These are phyloP conservation scores for Eptesicus fuscus DNA, from an alignment of 2,113 vertebrate species.

Conservation along the genomic window DNA sequence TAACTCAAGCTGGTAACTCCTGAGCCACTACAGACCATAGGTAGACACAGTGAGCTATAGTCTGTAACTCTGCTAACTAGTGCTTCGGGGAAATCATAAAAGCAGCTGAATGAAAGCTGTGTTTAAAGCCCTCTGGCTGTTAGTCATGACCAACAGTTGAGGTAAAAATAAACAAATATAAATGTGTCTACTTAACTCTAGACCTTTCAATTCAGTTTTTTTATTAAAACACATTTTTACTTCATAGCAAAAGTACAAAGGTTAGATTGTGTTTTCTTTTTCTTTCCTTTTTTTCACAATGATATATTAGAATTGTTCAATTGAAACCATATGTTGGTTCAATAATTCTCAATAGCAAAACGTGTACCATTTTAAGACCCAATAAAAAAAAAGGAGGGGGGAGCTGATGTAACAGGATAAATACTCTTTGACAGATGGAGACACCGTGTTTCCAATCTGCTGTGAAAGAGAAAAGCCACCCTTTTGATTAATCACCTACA, in stretches of 20 bases:
- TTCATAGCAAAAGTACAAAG: constrained; percentile 45
- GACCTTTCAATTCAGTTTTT: constrained; percentile 55
- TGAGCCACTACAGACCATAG: not conserved
- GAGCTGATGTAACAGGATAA: constrained; percentile 26
- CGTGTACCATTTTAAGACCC: constrained; percentile 64
- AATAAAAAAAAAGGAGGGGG: constrained; percentile 42
- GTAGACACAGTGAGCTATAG: constrained; percentile 61
- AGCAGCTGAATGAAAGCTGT: constrained; percentile 77
- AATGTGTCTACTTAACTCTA: constrained; percentile 70
- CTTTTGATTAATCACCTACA: constrained; percentile 16
- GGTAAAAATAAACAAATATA: constrained; percentile 76
- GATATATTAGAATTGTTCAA: constrained; percentile 58
- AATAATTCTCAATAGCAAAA: constrained; percentile 47
- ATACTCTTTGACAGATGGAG: constrained; percentile 7
- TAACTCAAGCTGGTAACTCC: not conserved
- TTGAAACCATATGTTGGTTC: constrained; percentile 76
- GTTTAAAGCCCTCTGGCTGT: constrained; percentile 67
- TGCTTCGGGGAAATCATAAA: constrained; percentile 67
- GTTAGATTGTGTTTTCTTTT: constrained; percentile 53
- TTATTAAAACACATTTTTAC: constrained; percentile 72
- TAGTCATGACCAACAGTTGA: constrained; percentile 58
- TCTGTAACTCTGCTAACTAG: constrained; percentile 61
- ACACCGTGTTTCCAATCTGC: constrained; percentile 49
- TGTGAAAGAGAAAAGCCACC: not conserved
- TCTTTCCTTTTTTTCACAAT: constrained; percentile 37